phyloP scores from a whole-genome alignment of 2,888 invertebrate species.

The Clanis bilineata region DNA sequence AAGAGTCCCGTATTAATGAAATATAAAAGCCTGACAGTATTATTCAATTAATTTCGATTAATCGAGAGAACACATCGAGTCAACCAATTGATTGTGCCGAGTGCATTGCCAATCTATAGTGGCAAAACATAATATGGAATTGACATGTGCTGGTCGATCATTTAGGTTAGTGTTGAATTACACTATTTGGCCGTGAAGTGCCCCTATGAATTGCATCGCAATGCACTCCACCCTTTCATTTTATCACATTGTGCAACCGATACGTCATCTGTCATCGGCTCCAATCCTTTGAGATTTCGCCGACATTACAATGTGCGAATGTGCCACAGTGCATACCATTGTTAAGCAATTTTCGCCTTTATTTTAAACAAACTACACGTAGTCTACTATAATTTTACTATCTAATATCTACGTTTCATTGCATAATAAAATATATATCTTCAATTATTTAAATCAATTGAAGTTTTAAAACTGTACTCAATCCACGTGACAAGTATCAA shows the following conservation, averaged over 20 bases:
- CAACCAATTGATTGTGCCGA: no score
- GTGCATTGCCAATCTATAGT: not conserved
- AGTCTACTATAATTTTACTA: no score
- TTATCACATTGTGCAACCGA: conserved; percentile 70
- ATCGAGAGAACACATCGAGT: no score
- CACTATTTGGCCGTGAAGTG: conserved; percentile 66
- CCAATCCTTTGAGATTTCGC: conserved; percentile 69
- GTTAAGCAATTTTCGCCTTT: conserved; percentile 16
- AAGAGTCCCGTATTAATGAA: no score
- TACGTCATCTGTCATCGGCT: conserved; percentile 70
- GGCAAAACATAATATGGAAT: conserved; percentile 11
- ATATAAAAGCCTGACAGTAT: no score
- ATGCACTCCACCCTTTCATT: conserved; percentile 76
- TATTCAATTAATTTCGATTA: no score
- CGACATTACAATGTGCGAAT: conserved; percentile 45
- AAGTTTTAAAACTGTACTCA: not conserved
- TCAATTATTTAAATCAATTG: not conserved
- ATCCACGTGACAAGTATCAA: conserved; percentile 20
- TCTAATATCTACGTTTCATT: no score
- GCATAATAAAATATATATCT: no score
- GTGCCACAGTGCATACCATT: conserved; percentile 20
- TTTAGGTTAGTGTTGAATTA: conserved; percentile 66
- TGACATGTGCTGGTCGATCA: conserved; percentile 59
- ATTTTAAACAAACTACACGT: no score
- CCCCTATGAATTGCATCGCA: conserved; percentile 78